phyloP scores from a whole-genome alignment of 2,113 vertebrate genomes.

The Clarias gariepinus region DNA sequence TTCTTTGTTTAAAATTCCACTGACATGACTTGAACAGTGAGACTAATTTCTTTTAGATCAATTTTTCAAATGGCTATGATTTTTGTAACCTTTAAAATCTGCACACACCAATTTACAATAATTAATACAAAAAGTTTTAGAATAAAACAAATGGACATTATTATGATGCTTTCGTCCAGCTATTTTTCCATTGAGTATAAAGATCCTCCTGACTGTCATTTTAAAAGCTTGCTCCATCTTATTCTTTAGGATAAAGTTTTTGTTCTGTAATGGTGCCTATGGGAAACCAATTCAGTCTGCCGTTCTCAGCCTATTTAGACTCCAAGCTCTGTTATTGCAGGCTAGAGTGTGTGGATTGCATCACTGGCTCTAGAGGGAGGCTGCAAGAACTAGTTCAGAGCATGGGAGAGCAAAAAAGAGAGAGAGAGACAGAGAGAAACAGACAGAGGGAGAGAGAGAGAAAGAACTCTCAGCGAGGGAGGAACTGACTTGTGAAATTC shows the following conservation, averaged over 20 bases:
- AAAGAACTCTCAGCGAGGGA: slow-evolving; percentile 27
- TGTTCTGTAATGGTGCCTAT: not conserved
- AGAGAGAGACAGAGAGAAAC: not conserved
- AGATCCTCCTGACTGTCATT: not conserved
- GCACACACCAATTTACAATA: not conserved
- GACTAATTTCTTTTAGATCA: not conserved
- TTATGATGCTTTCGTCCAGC: not conserved
- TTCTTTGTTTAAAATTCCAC: not conserved
- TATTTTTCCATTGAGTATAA: not conserved
- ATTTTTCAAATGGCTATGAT: not conserved
- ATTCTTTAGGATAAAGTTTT: slow-evolving; percentile 26
- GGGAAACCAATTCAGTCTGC: slow-evolving; percentile 33
- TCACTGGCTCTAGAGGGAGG: slow-evolving; percentile 71
- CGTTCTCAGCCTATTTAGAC: slow-evolving; percentile 21
- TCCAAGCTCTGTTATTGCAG: slow-evolving; percentile 72
- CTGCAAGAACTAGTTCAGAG: slow-evolving; percentile 64
- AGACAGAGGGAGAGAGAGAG: slow-evolving; percentile 21
- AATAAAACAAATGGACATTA: not conserved
- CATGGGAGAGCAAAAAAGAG: not conserved
- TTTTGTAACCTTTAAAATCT: not conserved
- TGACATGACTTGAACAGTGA: not conserved
- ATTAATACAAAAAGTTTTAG: not conserved
- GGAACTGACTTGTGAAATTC: slow-evolving; percentile 17
- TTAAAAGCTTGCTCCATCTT: slow-evolving; percentile 42
- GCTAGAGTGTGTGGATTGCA: slow-evolving; percentile 73